A percentile compares a stretch with the other conserved stretches of the same genome.
These are phyloP conservation scores for Ylistrum balloti DNA, from an alignment of 1,140 invertebrate genomes.

Conservation along the genomic window DNA sequence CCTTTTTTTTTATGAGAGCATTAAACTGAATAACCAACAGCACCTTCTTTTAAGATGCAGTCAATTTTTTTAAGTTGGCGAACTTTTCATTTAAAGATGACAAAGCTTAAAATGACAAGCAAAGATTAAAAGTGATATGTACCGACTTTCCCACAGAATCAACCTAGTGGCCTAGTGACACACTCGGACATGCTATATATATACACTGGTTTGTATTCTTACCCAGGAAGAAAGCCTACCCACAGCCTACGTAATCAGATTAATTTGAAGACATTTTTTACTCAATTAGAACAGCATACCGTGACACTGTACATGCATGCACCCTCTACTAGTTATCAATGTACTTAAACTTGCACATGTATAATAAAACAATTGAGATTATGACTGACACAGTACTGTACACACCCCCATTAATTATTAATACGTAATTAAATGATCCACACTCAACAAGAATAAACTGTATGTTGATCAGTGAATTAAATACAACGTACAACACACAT, in stretches of 20 bases:
- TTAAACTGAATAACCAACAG: no score
- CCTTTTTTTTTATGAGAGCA: no score
- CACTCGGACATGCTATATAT: background rate
- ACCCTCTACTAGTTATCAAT: no score
- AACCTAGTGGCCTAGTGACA: background rate
- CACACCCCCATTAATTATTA: no score
- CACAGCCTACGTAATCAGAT: background rate
- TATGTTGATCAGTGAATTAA: no score
- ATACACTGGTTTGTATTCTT: background rate
- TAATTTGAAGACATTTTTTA: constrained; percentile 30
- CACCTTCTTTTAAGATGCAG: no score
- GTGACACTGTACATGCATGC: constrained; percentile 30
- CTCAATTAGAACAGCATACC: constrained; percentile 18
- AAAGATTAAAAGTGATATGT: background rate
- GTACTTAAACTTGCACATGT: no score
- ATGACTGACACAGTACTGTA: no score
- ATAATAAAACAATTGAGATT: no score
- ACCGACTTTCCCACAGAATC: background rate
- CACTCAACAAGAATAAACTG: no score
- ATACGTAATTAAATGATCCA: no score
- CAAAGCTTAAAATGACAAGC: background rate
- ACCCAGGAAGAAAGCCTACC: background rate
- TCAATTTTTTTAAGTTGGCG: background rate
- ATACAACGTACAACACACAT: no score
- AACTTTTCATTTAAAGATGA: background rate